Conservation (phyloP, 2,797 vertebrate species). For the Sebastes iracundus region DNA sequence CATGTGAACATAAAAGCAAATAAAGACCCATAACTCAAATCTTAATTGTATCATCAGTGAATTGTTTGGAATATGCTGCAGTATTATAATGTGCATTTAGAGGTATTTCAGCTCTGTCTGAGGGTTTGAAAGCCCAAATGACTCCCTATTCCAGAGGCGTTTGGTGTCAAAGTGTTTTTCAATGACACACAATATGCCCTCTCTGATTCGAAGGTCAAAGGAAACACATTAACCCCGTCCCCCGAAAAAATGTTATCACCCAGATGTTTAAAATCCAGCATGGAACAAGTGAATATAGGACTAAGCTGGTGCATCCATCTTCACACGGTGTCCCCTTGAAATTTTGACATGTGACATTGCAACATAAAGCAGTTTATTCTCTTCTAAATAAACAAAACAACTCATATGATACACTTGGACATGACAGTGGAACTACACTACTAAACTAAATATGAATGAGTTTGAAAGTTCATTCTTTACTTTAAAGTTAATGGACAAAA, state of each 20-base stretch:
- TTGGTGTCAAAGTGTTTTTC: neutral
- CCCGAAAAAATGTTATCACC: neutral
- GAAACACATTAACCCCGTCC: neutral
- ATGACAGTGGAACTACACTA: neutral
- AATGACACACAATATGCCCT: neutral
- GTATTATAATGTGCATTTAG: neutral
- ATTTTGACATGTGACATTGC: neutral
- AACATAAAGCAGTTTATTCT: neutral
- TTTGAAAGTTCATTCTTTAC: neutral
- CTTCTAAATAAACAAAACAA: neutral
- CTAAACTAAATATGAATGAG: neutral
- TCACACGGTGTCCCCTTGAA: neutral
- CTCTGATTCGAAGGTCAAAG: slow-evolving; percentile 6
- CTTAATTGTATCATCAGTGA: neutral
- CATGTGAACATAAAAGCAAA: neutral
- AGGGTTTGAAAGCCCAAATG: neutral
- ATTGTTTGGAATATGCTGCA: neutral
- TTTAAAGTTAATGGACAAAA: neutral
- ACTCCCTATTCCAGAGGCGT: neutral
- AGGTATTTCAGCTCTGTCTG: neutral
- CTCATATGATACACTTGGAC: neutral
- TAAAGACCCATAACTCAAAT: neutral
- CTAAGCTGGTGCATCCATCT: neutral
- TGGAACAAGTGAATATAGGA: neutral
- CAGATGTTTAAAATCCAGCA: neutral